A percentile compares a stretch with the other conserved stretches of the same genome.
Conservation (phyloP, 53 echinoderm and acorn worm species). For the Crossaster papposus region DNA sequence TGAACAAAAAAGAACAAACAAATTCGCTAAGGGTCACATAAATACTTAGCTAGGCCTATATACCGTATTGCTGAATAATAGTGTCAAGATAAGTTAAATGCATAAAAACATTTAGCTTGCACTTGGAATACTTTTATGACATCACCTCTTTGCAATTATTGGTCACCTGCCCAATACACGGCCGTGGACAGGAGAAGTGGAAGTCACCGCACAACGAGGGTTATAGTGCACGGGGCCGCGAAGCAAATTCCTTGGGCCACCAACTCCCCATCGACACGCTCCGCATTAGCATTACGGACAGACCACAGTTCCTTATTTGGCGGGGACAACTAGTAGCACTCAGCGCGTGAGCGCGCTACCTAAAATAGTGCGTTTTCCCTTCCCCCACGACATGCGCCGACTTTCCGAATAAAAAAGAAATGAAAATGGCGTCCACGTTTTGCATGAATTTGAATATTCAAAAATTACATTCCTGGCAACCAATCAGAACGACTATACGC, state of each 20-base stretch:
- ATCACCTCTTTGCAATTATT: constrained; percentile 9
- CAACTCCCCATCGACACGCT: constrained; percentile 34
- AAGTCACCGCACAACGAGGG: neutral
- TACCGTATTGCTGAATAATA: no score
- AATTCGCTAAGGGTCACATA: no score
- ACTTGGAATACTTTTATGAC: neutral
- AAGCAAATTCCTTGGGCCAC: constrained; percentile 49
- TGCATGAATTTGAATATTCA: constrained; percentile 45
- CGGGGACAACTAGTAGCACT: constrained; percentile 22
- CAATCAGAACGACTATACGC: constrained; percentile 49
- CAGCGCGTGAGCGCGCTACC: neutral
- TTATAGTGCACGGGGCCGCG: neutral
- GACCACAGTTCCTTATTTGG: constrained; percentile 55
- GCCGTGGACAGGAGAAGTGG: neutral
- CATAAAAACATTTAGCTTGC: neutral
- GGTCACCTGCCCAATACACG: constrained; percentile 16
- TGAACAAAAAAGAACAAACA: no score
- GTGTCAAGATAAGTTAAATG: no score
- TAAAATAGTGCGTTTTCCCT: constrained; percentile 45
- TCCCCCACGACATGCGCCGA: neutral
- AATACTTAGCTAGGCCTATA: no score
- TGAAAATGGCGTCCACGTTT: constrained; percentile 42
- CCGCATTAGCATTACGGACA: constrained; percentile 34
- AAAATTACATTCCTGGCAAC: neutral
- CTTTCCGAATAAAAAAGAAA: constrained; percentile 2